Evolutionary conservation across 2,888 invertebrate genomes (phyloP).

Genomic region (Brachypterus glaber): DNA sequence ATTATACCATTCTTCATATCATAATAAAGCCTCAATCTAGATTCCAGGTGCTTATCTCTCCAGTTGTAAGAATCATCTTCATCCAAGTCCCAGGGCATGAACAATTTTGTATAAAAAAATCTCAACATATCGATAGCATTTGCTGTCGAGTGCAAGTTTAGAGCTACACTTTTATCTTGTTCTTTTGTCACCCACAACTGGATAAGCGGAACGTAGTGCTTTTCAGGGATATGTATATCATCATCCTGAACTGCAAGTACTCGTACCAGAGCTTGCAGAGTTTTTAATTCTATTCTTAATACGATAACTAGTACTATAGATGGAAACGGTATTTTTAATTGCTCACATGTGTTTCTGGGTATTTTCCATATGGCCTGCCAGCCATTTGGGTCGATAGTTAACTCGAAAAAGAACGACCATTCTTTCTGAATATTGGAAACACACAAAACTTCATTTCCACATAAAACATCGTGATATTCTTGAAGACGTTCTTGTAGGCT

Average conservation of each 20-base stretch:
- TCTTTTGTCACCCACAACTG: slow-evolving; percentile 56
- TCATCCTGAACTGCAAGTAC: slow-evolving; percentile 54
- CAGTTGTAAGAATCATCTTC: slow-evolving; percentile 52
- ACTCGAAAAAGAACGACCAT: slow-evolving; percentile 49
- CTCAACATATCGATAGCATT: slow-evolving; percentile 55
- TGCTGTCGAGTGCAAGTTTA: slow-evolving; percentile 52
- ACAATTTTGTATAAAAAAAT: slow-evolving; percentile 56
- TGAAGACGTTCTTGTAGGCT: slow-evolving; percentile 46
- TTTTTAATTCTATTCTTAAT: slow-evolving; percentile 47
- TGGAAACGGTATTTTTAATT: slow-evolving; percentile 55
- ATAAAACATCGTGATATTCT: slow-evolving; percentile 47
- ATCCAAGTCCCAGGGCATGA: slow-evolving; percentile 64
- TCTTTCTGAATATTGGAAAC: slow-evolving; percentile 44
- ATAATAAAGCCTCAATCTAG: slow-evolving; percentile 47
- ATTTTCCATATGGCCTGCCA: slow-evolving; percentile 66
- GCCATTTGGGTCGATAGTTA: slow-evolving; percentile 54
- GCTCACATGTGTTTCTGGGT: slow-evolving; percentile 53
- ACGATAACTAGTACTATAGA: slow-evolving; percentile 53
- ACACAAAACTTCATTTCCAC: slow-evolving; percentile 36
- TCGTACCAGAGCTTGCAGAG: slow-evolving; percentile 48
- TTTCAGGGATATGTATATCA: slow-evolving; percentile 51
- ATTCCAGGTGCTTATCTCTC: slow-evolving; percentile 46
- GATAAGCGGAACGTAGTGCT: slow-evolving; percentile 49
- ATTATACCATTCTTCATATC: slow-evolving; percentile 48
- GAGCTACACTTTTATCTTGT: slow-evolving; percentile 47